These are phyloP conservation scores for Danio choprae DNA, from an alignment of 2,797 vertebrate species.

Conservation along the genomic window DNA sequence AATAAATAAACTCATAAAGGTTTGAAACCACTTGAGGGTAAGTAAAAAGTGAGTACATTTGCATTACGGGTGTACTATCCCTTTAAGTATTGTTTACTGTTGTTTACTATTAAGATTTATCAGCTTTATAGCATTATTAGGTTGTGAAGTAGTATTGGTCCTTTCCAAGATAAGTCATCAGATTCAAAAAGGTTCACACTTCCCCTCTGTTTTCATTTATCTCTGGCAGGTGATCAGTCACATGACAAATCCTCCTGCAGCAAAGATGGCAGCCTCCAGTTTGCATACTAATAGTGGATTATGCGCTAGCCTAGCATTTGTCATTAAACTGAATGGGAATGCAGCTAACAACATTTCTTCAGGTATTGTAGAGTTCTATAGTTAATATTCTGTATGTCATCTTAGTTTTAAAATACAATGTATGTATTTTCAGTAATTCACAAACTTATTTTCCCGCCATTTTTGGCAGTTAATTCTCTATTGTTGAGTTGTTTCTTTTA, in stretches of 20 bases:
- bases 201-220: neutral
- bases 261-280: conserved; percentile 8
- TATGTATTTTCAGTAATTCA: neutral
- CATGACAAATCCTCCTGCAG: neutral
- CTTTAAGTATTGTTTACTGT: neutral
- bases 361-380: neutral
- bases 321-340: neutral
- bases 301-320: neutral
- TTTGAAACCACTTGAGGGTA: too few relatives aligned
- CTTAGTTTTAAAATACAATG: neutral
- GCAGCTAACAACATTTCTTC: neutral
- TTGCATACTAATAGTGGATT: neutral
- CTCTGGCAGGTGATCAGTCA: neutral
- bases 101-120: neutral
- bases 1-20: too few relatives aligned
- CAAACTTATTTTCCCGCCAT: too few relatives aligned
- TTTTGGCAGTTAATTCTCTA: too few relatives aligned
- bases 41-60: too few relatives aligned
- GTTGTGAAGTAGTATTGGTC: neutral
- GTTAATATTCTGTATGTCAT: neutral
- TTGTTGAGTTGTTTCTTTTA: too few relatives aligned
- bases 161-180: neutral
- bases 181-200: neutral
- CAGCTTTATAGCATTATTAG: neutral
- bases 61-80: too few relatives aligned